phyloP scores from a whole-genome alignment of 1,140 invertebrate species.

The Drosophila ananassae region DNA sequence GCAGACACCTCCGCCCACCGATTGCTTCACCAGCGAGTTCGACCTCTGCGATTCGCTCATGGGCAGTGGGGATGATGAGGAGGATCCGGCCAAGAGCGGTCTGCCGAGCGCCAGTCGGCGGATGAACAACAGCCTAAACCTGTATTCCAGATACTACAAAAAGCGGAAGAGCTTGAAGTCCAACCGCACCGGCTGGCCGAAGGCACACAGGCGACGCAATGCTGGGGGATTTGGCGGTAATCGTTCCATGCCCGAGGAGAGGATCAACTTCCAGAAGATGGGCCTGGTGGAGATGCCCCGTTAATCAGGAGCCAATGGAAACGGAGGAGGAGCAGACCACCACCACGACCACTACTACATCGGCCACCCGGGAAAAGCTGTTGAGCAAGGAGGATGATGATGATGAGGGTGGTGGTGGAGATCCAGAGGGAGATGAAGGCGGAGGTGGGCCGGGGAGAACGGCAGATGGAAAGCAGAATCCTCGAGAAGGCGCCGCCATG shows the following conservation, averaged over 20 bases:
- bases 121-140: slow-evolving; percentile 32
- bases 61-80: slow-evolving; percentile 64
- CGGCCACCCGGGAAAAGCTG: slow-evolving; percentile 28
- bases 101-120: slow-evolving; percentile 26
- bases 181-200: slow-evolving; percentile 88
- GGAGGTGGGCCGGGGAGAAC: background rate
- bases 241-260: slow-evolving; percentile 37
- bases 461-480: slow-evolving; percentile 29
- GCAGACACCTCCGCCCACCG: slow-evolving; percentile 70
- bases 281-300: slow-evolving; percentile 26
- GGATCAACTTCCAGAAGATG: slow-evolving; percentile 57
- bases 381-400: slow-evolving; percentile 40
- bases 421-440: background rate
- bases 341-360: slow-evolving; percentile 46
- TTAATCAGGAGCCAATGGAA: slow-evolving; percentile 50
- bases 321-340: slow-evolving; percentile 58
- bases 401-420: slow-evolving; percentile 16
- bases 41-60: slow-evolving; percentile 70
- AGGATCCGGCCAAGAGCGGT: slow-evolving; percentile 3
- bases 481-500: slow-evolving; percentile 54
- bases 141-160: slow-evolving; percentile 70
- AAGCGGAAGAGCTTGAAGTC: slow-evolving; percentile 74
- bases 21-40: slow-evolving; percentile 77
- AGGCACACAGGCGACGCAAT: slow-evolving; percentile 83
- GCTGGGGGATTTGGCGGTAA: slow-evolving; percentile 10